Evolutionary conservation across 2,888 invertebrate genomes (phyloP).

Genomic region (Psococerastis gibbosa): DNA sequence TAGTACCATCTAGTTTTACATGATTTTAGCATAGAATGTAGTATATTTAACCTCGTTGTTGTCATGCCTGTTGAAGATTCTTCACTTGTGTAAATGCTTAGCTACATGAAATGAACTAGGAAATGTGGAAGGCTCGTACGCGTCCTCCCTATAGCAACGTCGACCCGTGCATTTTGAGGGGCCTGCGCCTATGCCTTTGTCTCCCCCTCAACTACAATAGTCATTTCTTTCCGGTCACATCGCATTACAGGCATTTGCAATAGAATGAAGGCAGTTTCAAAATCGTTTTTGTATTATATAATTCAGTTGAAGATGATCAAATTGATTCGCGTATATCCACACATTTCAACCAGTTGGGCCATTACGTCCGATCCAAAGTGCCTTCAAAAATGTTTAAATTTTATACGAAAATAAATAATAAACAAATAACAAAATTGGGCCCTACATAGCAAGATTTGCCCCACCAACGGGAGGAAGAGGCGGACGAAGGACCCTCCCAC

Average conservation of each 20-base stretch:
- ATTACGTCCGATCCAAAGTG: slow-evolving; percentile 88
- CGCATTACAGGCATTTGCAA: slow-evolving; percentile 32
- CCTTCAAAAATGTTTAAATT: slow-evolving; percentile 67
- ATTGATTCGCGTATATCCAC: slow-evolving; percentile 19
- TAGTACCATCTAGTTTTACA: slow-evolving; percentile 10
- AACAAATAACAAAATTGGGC: slow-evolving; percentile 62
- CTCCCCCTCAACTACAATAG: slow-evolving; percentile 15
- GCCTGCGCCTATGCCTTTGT: slow-evolving; percentile 14
- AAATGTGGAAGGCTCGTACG: background rate
- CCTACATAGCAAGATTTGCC: slow-evolving; percentile 50
- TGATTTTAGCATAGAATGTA: slow-evolving; percentile 10
- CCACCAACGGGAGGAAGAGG: background rate
- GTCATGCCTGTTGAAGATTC: slow-evolving; percentile 10
- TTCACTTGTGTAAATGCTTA: slow-evolving; percentile 10
- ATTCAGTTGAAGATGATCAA: slow-evolving; percentile 18
- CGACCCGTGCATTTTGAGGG: slow-evolving; percentile 14
- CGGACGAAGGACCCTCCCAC: too few relatives aligned
- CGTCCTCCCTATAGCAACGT: slow-evolving; percentile 16
- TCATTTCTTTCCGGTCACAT: slow-evolving; percentile 17
- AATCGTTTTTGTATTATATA: slow-evolving; percentile 19
- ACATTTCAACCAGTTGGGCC: slow-evolving; percentile 40
- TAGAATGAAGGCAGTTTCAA: slow-evolving; percentile 59
- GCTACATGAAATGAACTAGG: slow-evolving; percentile 1
- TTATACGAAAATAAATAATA: slow-evolving; percentile 55
- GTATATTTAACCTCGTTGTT: slow-evolving; percentile 10